Base-by-base conservation (phyloP, 92 coral and sea anemone genomes). In the Micromussa lordhowensis region DNA sequence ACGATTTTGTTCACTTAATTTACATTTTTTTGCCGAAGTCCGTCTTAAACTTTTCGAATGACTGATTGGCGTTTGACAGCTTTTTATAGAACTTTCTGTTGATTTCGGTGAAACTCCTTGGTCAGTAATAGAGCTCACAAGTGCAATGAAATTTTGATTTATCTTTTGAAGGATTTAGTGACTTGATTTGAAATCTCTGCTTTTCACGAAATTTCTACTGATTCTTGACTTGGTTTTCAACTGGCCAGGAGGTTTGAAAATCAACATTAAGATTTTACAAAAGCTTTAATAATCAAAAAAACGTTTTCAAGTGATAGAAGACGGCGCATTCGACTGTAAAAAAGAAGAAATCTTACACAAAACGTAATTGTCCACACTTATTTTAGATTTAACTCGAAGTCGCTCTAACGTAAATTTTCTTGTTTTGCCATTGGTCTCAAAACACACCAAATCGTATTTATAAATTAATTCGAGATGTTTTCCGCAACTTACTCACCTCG, bases 361-460 rank as follows among this genome's bases (percentile, higher is more conserved):
- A 18, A 70, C 88, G 31, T 54, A 82, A 54, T 71, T 68, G 49
- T 48, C 17, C 66, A 53, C 87, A 72, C 71, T 84, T 84, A 84
- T 84, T 84, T 84, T 84, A 72, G 81, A 84, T 73, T 73, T 51
- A 74, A 74, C 80, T 59, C 81, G 75, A 57, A 84, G 35, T 28
- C 88, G 88, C 38, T 84, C 64, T 61, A 73, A 73, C 53, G 35
- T 36, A 53, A 84, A 31, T 6, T n/a, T 61, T 77, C 63, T 77
- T 44, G 82, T 59, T 86, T 86, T 63, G 48, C 5, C 51, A 84
- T 36, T 84, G 38, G 38, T 13, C 10, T 69, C 57, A 71, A 26
- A 76, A 63, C 89, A 9, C 83, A 61, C 89, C 51, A 48, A 66
- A 48, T 61, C 79, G 83, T 86, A 86, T 86, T 86, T 86, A 77